Evolutionary conservation across 2,888 invertebrate species (phyloP).

Genomic region (Pollenia amentaria): DNA sequence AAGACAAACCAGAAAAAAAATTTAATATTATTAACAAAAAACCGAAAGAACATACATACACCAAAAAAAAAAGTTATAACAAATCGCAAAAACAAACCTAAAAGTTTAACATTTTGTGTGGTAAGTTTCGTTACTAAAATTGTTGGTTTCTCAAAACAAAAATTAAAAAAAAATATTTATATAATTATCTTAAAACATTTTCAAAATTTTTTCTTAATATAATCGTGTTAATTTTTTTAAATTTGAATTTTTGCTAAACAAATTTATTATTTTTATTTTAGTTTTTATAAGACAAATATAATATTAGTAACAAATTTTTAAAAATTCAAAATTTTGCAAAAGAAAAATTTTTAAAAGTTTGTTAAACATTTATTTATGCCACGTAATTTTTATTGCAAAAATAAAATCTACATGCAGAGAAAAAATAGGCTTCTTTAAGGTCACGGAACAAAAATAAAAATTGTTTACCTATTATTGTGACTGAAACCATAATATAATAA

Average conservation of each 20-base stretch:
- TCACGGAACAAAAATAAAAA: no score
- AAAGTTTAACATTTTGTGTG: constrained; percentile 84
- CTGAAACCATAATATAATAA: no score
- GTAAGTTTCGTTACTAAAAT: constrained; percentile 83
- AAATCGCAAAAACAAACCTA: constrained; percentile 76
- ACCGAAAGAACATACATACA: constrained; percentile 78
- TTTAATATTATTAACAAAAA: constrained; percentile 77
- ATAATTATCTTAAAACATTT: constrained; percentile 48
- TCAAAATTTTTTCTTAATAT: constrained; percentile 62
- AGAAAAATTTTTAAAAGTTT: constrained; percentile 8
- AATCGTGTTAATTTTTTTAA: constrained; percentile 62
- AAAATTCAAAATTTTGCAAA: constrained; percentile 29
- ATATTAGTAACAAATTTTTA: constrained; percentile 18
- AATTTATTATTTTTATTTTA: constrained; percentile 29
- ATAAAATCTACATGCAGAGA: no score
- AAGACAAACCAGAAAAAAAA: constrained; percentile 68
- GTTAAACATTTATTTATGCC: neutral
- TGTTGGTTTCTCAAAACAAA: constrained; percentile 77
- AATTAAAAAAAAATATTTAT: constrained; percentile 39
- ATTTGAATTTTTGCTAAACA: constrained; percentile 12
- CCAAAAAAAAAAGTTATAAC: constrained; percentile 76
- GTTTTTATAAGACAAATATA: constrained; percentile 36
- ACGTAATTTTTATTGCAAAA: no score
- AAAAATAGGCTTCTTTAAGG: no score
- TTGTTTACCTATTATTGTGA: no score